Conservation (phyloP, 1,140 invertebrate genomes). For the Ooceraea biroi region DNA sequence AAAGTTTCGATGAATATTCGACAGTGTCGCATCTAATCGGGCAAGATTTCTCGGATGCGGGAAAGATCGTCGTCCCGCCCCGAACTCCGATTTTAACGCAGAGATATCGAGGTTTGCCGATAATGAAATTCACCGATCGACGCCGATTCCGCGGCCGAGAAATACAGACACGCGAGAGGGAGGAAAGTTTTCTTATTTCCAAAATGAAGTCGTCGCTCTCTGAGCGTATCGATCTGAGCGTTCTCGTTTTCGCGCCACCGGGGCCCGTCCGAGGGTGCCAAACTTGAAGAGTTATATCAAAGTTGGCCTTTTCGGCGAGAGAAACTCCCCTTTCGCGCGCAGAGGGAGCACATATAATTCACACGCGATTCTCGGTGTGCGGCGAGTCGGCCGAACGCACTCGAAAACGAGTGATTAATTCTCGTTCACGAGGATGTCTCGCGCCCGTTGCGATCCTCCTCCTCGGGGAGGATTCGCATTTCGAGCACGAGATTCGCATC, state of each 20-base stretch:
- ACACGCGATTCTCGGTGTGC: constrained; percentile 4
- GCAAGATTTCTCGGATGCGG: neutral
- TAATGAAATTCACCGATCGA: constrained; percentile 71
- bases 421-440: constrained; percentile 3
- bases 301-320: constrained; percentile 54
- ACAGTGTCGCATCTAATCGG: neutral
- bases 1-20: constrained; percentile 13
- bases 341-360: constrained; percentile 49
- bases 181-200: constrained; percentile 72
- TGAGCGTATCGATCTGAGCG: constrained; percentile 60
- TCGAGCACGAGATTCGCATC: constrained; percentile 1
- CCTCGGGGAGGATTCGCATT: neutral
- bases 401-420: constrained; percentile 21
- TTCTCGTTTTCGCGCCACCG: neutral
- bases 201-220: constrained; percentile 69
- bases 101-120: constrained; percentile 34
- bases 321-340: constrained; percentile 39
- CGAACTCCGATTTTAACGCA: constrained; percentile 25
- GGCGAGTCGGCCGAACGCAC: constrained; percentile 49
- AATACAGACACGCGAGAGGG: neutral
- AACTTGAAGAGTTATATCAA: constrained; percentile 70
- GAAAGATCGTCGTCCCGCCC: neutral
- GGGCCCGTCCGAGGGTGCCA: constrained; percentile 43
- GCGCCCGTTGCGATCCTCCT: neutral
- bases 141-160: constrained; percentile 6